phyloP scores from a whole-genome alignment of 2,797 vertebrate species.

The Scolopax rusticola region DNA sequence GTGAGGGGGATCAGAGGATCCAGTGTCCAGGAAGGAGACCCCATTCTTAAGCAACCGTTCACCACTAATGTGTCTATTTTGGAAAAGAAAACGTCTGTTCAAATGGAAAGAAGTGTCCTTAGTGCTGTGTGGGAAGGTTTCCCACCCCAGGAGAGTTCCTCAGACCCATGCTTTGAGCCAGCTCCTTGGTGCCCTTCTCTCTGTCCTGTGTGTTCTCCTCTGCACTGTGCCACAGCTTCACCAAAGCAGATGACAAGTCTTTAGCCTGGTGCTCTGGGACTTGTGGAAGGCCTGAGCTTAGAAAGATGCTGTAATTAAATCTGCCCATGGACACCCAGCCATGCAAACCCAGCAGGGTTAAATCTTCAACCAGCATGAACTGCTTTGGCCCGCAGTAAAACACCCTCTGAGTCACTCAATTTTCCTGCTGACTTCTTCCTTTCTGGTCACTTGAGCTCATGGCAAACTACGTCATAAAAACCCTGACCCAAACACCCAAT shows the following conservation, averaged over 20 bases:
- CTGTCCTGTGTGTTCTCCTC: neutral
- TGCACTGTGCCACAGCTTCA: neutral
- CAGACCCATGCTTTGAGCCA: neutral
- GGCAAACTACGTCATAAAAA: neutral
- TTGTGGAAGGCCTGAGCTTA: neutral
- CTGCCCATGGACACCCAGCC: neutral
- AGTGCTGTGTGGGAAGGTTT: neutral
- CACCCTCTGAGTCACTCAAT: constrained; percentile 28
- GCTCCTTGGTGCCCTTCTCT: neutral
- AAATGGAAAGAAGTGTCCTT: neutral
- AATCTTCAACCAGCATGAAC: neutral
- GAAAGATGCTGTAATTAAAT: neutral
- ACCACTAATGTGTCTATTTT: neutral
- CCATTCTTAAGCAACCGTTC: neutral
- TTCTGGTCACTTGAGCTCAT: constrained; percentile 37
- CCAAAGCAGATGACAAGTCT: neutral
- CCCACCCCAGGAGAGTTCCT: neutral
- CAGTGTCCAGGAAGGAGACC: neutral
- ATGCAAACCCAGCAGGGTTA: neutral
- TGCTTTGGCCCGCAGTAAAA: constrained; percentile 1
- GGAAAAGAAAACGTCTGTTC: neutral
- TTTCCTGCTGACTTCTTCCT: constrained; percentile 25
- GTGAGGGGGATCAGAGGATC: neutral
- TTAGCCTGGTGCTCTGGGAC: neutral
- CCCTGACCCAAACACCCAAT: neutral